Evolutionary conservation across 1,140 invertebrate genomes (phyloP).

Genomic region (Drosophila pandora): DNA sequence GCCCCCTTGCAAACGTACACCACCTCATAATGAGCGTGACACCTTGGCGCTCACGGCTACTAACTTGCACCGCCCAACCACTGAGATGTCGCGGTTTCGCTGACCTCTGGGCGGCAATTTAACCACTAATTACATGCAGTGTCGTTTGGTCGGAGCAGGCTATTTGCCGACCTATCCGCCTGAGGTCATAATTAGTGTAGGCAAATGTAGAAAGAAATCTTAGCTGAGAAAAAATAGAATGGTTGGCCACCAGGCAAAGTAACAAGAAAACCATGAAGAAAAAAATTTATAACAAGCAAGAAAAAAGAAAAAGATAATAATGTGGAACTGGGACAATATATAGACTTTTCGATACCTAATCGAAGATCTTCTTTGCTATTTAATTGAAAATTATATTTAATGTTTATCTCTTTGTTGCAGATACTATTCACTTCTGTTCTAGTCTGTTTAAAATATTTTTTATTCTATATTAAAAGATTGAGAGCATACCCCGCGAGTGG

Average conservation of each 20-base stretch:
- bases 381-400: not conserved
- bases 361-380: not conserved
- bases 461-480: not conserved
- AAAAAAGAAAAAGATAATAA: not conserved
- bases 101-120: constrained; percentile 79
- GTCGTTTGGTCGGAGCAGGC: constrained; percentile 22
- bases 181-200: constrained; percentile 80
- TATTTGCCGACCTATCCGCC: constrained; percentile 46
- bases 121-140: constrained; percentile 81
- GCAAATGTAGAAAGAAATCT: constrained; percentile 79
- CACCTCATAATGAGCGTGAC: constrained; percentile 77
- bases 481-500: not conserved
- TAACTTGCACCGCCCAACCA: constrained; percentile 9
- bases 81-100: constrained; percentile 23
- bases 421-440: not conserved
- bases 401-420: not conserved
- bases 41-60: constrained; percentile 44
- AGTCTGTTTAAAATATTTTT: not conserved
- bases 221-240: constrained; percentile 23
- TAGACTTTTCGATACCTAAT: constrained; percentile 15
- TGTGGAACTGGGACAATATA: constrained; percentile 7
- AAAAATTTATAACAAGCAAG: constrained; percentile 9
- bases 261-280: constrained; percentile 26
- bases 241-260: constrained; percentile 15
- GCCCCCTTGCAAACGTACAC: constrained; percentile 54